phyloP scores from a whole-genome alignment of 2,888 invertebrate species.

The Homarus gammarus region DNA sequence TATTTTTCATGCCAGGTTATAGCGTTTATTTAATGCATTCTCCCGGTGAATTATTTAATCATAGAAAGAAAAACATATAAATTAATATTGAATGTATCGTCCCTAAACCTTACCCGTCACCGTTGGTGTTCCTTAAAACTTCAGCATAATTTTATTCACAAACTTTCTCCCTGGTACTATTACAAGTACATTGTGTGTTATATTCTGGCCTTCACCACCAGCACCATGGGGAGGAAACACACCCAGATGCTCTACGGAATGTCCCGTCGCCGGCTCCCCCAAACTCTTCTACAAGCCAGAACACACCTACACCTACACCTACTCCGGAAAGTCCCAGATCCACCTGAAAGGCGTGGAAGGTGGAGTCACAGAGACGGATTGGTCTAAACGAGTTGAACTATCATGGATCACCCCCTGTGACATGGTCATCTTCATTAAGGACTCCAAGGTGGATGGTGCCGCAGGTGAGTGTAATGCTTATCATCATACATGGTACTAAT shows the following conservation, averaged over 20 bases:
- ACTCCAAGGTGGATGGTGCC: conserved; percentile 10
- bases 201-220: not conserved
- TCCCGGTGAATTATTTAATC: too few relatives aligned
- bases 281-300: conserved; percentile 46
- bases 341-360: conserved; percentile 51
- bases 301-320: conserved; percentile 49
- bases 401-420: conserved; percentile 50
- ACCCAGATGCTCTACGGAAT: conserved; percentile 52
- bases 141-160: too few relatives aligned
- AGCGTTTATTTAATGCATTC: too few relatives aligned
- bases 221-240: not conserved
- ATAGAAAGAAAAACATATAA: too few relatives aligned
- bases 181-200: too few relatives aligned
- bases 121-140: too few relatives aligned
- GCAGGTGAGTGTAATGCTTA: conserved; percentile 9
- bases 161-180: too few relatives aligned
- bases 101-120: too few relatives aligned
- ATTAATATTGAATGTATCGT: too few relatives aligned
- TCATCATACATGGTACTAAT: not conserved
- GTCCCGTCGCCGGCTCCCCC: conserved; percentile 48
- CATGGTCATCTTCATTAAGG: conserved; percentile 47
- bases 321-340: conserved; percentile 34
- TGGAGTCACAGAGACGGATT: conserved; percentile 15
- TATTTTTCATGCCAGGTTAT: too few relatives aligned
- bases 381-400: conserved; percentile 13